Percentiles rank a stretch among this genome's conserved stretches.
phyloP scores from a whole-genome alignment of 2,797 vertebrate species.

The Sebastes nivosus region DNA sequence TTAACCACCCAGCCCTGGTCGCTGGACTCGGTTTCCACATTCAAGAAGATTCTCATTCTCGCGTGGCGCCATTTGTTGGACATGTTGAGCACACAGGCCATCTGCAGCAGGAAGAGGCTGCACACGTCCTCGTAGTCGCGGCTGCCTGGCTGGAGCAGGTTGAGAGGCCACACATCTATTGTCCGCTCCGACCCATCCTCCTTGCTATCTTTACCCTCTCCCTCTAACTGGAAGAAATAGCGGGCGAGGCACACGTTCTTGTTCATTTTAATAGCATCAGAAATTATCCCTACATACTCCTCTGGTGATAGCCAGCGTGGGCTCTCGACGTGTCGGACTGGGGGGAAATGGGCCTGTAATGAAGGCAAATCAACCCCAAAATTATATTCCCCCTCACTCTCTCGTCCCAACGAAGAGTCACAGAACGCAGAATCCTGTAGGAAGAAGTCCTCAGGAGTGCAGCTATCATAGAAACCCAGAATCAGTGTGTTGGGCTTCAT shows the following conservation, averaged over 20 bases:
- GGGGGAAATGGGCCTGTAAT: conserved; percentile 89
- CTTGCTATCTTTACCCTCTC: conserved; percentile 75
- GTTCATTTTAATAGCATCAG: conserved; percentile 92
- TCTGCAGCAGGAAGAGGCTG: conserved; percentile 92
- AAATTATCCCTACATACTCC: conserved; percentile 91
- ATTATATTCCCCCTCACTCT: conserved; percentile 77
- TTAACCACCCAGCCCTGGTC: conserved; percentile 88
- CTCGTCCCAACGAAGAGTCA: conserved; percentile 49
- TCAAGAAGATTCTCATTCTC: conserved; percentile 89
- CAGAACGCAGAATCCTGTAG: conserved; percentile 87
- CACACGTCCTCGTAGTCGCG: conserved; percentile 87
- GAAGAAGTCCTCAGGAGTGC: conserved; percentile 90
- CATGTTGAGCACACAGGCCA: conserved; percentile 95
- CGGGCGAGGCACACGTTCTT: conserved; percentile 92
- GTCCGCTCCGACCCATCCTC: conserved; percentile 76
- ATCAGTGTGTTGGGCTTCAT: conserved; percentile 95
- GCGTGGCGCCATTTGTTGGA: conserved; percentile 88
- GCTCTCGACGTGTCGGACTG: conserved; percentile 84
- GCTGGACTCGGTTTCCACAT: conserved; percentile 83
- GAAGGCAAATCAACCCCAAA: conserved; percentile 88
- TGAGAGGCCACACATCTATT: conserved; percentile 93
- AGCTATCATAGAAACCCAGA: conserved; percentile 90
- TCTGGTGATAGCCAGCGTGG: conserved; percentile 83
- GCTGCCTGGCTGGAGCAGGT: conserved; percentile 85
- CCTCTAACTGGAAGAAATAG: conserved; percentile 86